Evolutionary conservation across 64 coral and sea anemone species (phyloP).

Genomic region (Montipora capricornis): DNA sequence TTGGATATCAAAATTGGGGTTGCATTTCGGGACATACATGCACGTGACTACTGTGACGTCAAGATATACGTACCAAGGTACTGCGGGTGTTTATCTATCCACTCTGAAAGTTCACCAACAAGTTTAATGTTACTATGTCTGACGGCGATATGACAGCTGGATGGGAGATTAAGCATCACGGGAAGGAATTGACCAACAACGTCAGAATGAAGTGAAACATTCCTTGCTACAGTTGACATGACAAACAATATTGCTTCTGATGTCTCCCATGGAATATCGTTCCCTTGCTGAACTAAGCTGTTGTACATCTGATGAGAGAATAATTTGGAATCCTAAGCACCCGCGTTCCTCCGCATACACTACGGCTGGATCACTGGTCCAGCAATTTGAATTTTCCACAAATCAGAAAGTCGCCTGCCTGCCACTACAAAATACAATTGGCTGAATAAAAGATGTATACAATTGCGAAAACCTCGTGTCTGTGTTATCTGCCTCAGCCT

Average conservation of each 20-base stretch:
- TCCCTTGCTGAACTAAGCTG: slow-evolving; percentile 39
- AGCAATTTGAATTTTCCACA: too few species aligned
- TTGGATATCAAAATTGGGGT: too few species aligned
- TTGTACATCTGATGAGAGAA: slow-evolving; percentile 62
- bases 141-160: slow-evolving; percentile 76
- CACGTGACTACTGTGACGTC: too few species aligned
- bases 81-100: slow-evolving; percentile 88
- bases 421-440: too few species aligned
- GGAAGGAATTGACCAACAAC: slow-evolving; percentile 79
- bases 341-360: too few species aligned
- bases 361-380: too few species aligned
- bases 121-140: slow-evolving; percentile 84
- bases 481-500: too few species aligned
- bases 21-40: too few species aligned
- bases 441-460: too few species aligned
- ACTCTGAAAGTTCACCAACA: slow-evolving; percentile 86
- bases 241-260: slow-evolving; percentile 73
- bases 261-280: slow-evolving; percentile 53
- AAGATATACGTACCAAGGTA: slow-evolving; percentile 65
- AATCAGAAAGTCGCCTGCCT: too few species aligned
- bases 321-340: neutral
- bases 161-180: slow-evolving; percentile 76
- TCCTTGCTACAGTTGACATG: slow-evolving; percentile 75
- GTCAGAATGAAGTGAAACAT: slow-evolving; percentile 64
- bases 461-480: too few species aligned